phyloP scores from a whole-genome alignment of 1,140 invertebrate species.

The Dendrolimus kikuchii region DNA sequence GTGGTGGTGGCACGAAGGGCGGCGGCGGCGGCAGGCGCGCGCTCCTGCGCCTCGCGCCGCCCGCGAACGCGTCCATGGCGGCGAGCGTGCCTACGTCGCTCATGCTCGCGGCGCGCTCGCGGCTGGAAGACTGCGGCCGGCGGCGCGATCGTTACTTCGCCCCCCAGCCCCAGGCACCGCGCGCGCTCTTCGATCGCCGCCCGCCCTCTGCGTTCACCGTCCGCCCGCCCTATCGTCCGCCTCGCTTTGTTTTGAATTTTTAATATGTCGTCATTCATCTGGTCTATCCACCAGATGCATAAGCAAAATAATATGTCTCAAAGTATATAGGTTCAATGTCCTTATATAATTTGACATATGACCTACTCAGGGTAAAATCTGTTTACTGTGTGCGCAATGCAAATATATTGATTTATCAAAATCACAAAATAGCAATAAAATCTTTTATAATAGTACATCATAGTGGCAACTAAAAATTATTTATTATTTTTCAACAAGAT shows the following conservation, averaged over 20 bases:
- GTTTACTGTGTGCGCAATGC: no score
- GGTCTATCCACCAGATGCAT: slow-evolving; percentile 36
- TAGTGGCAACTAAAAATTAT: no score
- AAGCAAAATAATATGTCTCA: slow-evolving; percentile 36
- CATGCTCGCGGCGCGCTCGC: slow-evolving; percentile 68
- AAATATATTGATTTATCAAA: no score
- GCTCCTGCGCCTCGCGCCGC: slow-evolving; percentile 61
- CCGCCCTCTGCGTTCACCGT: slow-evolving; percentile 49
- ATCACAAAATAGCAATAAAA: no score
- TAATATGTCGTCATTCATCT: slow-evolving; percentile 68
- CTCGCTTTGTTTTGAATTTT: slow-evolving; percentile 69
- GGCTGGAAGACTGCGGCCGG: slow-evolving; percentile 68
- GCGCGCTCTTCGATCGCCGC: slow-evolving; percentile 67
- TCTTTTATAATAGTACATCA: no score
- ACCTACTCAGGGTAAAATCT: no score
- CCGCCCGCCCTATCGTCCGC: slow-evolving; percentile 48
- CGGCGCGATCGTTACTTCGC: slow-evolving; percentile 71
- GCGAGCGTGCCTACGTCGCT: slow-evolving; percentile 67
- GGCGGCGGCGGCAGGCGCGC: slow-evolving; percentile 62
- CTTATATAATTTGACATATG: slow-evolving; percentile 1
- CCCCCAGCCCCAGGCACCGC: slow-evolving; percentile 41
- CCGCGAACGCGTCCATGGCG: slow-evolving; percentile 70
- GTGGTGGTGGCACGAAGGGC: slow-evolving; percentile 66
- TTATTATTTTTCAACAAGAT: no score
- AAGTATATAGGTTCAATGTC: slow-evolving; percentile 41